Evolutionary conservation across 1,140 invertebrate species (phyloP).

Genomic region (Forficula auricularia): DNA sequence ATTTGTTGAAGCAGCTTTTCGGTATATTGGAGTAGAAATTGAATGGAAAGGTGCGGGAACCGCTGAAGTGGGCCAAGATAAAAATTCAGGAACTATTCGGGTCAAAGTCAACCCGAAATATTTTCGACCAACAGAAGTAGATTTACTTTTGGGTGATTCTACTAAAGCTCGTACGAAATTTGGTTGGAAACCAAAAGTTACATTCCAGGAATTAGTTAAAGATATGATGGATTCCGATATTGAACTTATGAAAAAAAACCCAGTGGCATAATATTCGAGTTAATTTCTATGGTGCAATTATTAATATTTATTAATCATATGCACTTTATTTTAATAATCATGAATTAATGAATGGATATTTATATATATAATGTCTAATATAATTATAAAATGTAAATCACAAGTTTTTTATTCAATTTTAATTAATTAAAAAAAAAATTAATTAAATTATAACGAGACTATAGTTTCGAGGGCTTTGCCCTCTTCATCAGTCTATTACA

Average conservation of each 20-base stretch:
- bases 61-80: conserved; percentile 73
- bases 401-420: too few species aligned
- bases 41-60: conserved; percentile 75
- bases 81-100: conserved; percentile 56
- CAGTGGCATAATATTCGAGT: conserved; percentile 69
- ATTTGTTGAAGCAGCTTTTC: conserved; percentile 88
- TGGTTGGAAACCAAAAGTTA: conserved; percentile 72
- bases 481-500: too few species aligned
- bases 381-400: too few species aligned
- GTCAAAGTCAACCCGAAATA: conserved; percentile 86
- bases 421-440: too few species aligned
- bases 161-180: conserved; percentile 73
- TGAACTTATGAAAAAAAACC: conserved; percentile 79
- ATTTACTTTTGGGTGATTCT: conserved; percentile 76
- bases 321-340: too few species aligned
- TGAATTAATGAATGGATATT: too few species aligned
- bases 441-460: too few species aligned
- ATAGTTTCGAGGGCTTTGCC: too few species aligned
- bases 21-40: conserved; percentile 50
- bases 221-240: conserved; percentile 96
- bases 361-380: too few species aligned
- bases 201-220: conserved; percentile 72
- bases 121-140: conserved; percentile 95
- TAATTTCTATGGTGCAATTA: too few species aligned
- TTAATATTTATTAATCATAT: too few species aligned